Evolutionary conservation across 53 echinoderm and acorn worm species (phyloP).

Genomic region (Actinopyga echinites): DNA sequence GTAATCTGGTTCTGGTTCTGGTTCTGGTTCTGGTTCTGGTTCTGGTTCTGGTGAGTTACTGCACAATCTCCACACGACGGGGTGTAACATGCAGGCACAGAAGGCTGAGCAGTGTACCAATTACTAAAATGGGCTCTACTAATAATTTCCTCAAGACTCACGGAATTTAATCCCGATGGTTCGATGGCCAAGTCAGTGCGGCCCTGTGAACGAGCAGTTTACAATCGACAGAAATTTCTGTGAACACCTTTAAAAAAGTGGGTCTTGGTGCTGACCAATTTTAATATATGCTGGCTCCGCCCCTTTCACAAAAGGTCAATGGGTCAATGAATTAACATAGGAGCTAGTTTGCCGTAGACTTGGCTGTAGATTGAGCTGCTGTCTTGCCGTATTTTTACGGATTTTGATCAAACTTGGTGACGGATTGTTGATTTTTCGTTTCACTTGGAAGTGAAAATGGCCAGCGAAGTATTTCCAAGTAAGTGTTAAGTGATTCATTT

Average conservation of each 20-base stretch:
- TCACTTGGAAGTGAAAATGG: conserved; percentile 31
- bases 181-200: too few relatives aligned
- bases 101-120: too few relatives aligned
- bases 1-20: too few relatives aligned
- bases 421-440: neutral
- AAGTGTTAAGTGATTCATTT: conserved; percentile 45
- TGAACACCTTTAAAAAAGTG: neutral
- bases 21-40: too few relatives aligned
- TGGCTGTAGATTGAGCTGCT: neutral
- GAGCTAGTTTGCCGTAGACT: neutral
- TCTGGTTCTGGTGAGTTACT: too few relatives aligned
- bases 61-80: too few relatives aligned
- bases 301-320: conserved; percentile 1
- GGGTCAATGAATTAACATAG: conserved; percentile 12
- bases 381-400: conserved; percentile 18
- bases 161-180: too few relatives aligned
- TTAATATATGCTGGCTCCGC: neutral
- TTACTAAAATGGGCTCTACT: too few relatives aligned
- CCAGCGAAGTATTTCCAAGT: conserved; percentile 74
- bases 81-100: too few relatives aligned
- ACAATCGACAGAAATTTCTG: too few relatives aligned
- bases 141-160: too few relatives aligned
- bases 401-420: neutral
- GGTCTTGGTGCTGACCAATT: neutral
- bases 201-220: too few relatives aligned